A percentile compares a stretch with the other conserved stretches of the same genome.
Conservation (phyloP, 1,140 invertebrate genomes). For the Diorhabda elongata region DNA sequence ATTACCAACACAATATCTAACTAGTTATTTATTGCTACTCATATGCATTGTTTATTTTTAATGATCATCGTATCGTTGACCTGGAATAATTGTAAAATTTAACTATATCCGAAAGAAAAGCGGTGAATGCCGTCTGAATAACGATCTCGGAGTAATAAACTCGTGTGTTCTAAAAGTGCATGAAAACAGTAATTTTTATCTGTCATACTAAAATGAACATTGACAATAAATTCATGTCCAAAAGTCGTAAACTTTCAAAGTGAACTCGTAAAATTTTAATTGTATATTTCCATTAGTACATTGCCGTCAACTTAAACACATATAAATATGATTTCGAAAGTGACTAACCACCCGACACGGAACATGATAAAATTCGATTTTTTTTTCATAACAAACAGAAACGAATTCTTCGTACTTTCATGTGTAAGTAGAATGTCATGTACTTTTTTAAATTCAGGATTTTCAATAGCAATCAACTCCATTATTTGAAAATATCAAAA, state of each 20-base stretch:
- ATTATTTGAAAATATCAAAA: too few species aligned
- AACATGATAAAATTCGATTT: too few species aligned
- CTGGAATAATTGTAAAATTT: constrained; percentile 11
- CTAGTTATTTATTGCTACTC: too few species aligned
- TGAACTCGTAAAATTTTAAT: constrained; percentile 21
- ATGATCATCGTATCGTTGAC: constrained; percentile 9
- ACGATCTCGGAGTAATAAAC: constrained; percentile 11
- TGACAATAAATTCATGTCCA: constrained; percentile 18
- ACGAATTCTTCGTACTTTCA: too few species aligned
- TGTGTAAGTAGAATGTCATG: too few species aligned
- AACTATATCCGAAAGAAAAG: constrained; percentile 6
- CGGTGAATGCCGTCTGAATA: constrained; percentile 6
- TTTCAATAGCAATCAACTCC: too few species aligned
- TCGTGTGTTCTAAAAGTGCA: constrained; percentile 15
- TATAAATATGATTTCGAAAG: constrained; percentile 12
- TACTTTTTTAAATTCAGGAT: too few species aligned
- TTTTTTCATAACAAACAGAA: too few species aligned
- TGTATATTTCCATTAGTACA: constrained; percentile 20
- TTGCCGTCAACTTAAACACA: constrained; percentile 15
- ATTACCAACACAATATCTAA: too few species aligned
- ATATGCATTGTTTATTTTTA: constrained; percentile 2
- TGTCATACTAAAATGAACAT: constrained; percentile 19
- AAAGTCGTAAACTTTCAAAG: constrained; percentile 16
- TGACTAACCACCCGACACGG: not conserved
- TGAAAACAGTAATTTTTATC: constrained; percentile 19